These are phyloP conservation scores for Gobiocypris rarus DNA, from an alignment of 2,113 vertebrate genomes.

Conservation along the genomic window DNA sequence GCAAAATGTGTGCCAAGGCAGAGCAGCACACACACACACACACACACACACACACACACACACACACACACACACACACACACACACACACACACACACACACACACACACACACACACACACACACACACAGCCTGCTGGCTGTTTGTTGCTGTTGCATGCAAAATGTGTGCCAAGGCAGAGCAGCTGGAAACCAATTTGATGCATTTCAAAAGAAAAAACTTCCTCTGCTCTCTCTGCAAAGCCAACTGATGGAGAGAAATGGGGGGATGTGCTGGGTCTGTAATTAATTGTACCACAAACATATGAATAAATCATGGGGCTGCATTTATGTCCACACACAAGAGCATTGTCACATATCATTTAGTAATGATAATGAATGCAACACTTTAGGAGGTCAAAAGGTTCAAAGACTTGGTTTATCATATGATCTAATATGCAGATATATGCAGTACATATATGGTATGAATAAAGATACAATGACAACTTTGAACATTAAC, in stretches of 20 bases:
- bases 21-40: constrained; percentile 19
- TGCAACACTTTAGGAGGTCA: constrained; percentile 15
- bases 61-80: background rate
- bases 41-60: background rate
- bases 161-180: constrained; percentile 41
- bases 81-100: background rate
- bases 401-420: background rate
- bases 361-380: constrained; percentile 44
- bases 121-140: constrained; percentile 48
- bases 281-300: constrained; percentile 45
- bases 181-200: constrained; percentile 55
- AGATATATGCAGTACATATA: background rate
- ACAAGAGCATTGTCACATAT: constrained; percentile 25
- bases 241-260: constrained; percentile 44
- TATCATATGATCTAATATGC: background rate
- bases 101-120: background rate
- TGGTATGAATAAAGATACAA: background rate
- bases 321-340: constrained; percentile 22
- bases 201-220: constrained; percentile 58
- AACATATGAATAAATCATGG: constrained; percentile 31
- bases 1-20: too few relatives aligned
- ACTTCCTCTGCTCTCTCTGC: constrained; percentile 43
- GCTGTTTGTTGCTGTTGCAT: constrained; percentile 61
- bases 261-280: constrained; percentile 29
- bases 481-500: background rate